Percentiles rank a stretch among this genome's conserved stretches.
phyloP scores from a whole-genome alignment of 2,113 vertebrate genomes.

The Porphyrio hochstetteri region DNA sequence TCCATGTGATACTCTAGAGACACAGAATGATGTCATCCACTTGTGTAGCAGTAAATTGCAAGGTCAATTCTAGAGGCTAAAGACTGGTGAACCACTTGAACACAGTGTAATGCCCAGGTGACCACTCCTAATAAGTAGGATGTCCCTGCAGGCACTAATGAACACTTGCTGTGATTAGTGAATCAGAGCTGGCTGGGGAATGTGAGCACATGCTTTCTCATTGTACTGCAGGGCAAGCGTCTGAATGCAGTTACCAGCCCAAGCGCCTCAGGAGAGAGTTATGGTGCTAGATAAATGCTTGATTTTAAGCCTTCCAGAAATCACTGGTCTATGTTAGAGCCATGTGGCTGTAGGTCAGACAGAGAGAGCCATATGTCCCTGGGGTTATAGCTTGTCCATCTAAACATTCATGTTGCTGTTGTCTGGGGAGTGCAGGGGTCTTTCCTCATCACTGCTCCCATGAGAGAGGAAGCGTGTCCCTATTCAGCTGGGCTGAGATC shows the following conservation, averaged over 20 bases:
- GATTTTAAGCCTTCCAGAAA: neutral
- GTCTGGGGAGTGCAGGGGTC: neutral
- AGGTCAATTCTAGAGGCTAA: neutral
- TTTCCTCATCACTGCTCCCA: neutral
- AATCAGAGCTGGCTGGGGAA: slow-evolving; percentile 38
- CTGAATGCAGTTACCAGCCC: neutral
- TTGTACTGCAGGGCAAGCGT: slow-evolving; percentile 2
- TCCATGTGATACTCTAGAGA: neutral
- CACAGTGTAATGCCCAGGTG: slow-evolving; percentile 29
- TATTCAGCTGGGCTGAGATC: neutral
- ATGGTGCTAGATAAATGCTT: neutral
- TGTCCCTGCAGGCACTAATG: slow-evolving; percentile 25
- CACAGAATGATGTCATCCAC: neutral
- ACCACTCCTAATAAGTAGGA: slow-evolving; percentile 46
- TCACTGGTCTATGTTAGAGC: neutral
- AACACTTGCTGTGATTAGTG: slow-evolving; percentile 49
- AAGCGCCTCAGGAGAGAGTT: neutral
- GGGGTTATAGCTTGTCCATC: neutral
- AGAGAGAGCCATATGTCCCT: neutral
- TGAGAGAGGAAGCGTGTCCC: neutral
- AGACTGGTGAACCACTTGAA: neutral
- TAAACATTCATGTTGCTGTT: neutral
- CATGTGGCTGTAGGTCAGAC: neutral
- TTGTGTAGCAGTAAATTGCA: neutral
- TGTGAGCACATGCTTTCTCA: neutral